These are phyloP conservation scores for Xylophagus ater DNA, from an alignment of 2,888 invertebrate genomes.

Conservation along the genomic window DNA sequence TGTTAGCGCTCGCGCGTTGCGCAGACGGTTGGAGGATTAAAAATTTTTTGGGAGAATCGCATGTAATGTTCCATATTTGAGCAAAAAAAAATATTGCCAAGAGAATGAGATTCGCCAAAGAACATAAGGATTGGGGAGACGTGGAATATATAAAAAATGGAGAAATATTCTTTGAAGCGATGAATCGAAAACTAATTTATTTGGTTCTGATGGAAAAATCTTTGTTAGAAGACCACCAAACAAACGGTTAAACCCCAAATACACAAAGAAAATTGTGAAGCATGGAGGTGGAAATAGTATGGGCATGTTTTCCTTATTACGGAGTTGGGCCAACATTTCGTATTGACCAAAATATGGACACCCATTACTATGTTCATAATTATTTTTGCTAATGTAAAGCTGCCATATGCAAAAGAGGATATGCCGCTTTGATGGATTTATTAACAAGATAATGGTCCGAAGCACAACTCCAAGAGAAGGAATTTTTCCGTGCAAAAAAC, in stretches of 20 bases:
- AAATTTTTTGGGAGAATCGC: no score
- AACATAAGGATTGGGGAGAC: no score
- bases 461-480: no score
- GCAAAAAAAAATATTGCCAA: no score
- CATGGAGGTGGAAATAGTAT: background rate
- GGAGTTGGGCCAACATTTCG: background rate
- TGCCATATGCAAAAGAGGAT: background rate
- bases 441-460: background rate
- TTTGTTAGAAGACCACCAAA: background rate
- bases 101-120: no score
- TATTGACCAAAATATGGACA: background rate
- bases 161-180: constrained; percentile 1
- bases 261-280: background rate
- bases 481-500: no score
- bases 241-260: background rate
- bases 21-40: no score
- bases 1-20: no score
- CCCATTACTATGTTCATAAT: background rate
- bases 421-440: background rate
- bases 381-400: background rate
- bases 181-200: background rate
- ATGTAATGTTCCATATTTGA: no score
- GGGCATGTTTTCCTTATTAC: background rate
- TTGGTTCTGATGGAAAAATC: background rate
- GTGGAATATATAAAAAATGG: no score